These are phyloP conservation scores for Microplitis manilae DNA, from an alignment of 2,888 invertebrate genomes.

Conservation along the genomic window DNA sequence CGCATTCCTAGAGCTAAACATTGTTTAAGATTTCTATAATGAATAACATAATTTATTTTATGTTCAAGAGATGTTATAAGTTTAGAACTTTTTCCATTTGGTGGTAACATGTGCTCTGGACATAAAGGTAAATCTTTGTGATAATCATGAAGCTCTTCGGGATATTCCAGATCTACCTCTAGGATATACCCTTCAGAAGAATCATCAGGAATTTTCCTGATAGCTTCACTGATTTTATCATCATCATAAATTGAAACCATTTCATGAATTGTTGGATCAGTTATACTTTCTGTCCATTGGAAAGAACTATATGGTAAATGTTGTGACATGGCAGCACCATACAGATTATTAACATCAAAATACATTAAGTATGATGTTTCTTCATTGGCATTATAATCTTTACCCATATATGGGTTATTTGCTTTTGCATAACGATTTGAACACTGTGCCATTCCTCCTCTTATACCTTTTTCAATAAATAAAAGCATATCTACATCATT, in stretches of 20 bases:
- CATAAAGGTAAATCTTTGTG: constrained; percentile 61
- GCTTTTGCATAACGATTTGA: constrained; percentile 51
- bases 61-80: constrained; percentile 50
- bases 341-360: constrained; percentile 44
- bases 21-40: constrained; percentile 38
- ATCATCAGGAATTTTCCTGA: neutral
- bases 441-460: constrained; percentile 53
- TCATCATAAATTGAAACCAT: neutral
- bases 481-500: constrained; percentile 52
- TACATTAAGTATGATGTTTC: constrained; percentile 43
- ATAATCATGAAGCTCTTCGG: constrained; percentile 53
- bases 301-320: constrained; percentile 50
- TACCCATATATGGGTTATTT: constrained; percentile 51
- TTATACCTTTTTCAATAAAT: constrained; percentile 53
- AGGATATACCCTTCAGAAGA: constrained; percentile 56
- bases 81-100: constrained; percentile 48
- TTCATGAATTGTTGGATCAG: neutral
- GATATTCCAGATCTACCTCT: constrained; percentile 58
- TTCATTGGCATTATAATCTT: constrained; percentile 32
- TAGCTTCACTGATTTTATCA: no score
- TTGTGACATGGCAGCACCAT: constrained; percentile 38
- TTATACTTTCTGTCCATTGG: constrained; percentile 53
- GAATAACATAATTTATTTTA: constrained; percentile 29
- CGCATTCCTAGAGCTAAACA: constrained; percentile 49
- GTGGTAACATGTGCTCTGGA: constrained; percentile 52